Evolutionary conservation across 2,797 vertebrate species (phyloP), one percentile per base, ranked within the genome.

Genomic region (Philypnodon macrostomus): DNA sequence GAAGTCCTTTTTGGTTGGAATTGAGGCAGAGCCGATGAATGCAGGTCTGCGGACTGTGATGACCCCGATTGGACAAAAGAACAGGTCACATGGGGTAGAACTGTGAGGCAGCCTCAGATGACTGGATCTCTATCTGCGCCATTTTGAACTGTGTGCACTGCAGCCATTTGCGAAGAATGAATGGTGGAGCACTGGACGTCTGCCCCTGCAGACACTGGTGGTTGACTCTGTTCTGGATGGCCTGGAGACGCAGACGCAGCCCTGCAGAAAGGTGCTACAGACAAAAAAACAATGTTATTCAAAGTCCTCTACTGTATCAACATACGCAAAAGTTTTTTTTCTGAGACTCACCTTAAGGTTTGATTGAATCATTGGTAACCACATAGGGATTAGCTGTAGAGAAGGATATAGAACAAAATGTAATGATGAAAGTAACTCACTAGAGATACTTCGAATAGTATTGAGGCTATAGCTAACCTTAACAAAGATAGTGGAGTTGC

Each of bases 81-180:
- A 42, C 37, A 59, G 61, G 81, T 98, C 91, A 99, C 86, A 99
- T 94, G 70, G 97, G 96, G 80, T 99, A 99, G 83, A 99, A 99
- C 54, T 99, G 97, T 11, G 97, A 99, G 2, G 96, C 95, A 0
- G 97, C 97, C 84, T 98, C 97, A 0, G 97, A 99, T 0, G 96
- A 98, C 87, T 99, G 97, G 81, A 99, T 98, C 82, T 99, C 97
- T 85, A 99, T 96, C 87, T 99, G 97, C 56, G 97, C 97, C 97
- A 99, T 99, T 77, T 98, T 99, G 84, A 99, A 99, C 70, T 97
- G 97, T 17, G 95, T 97, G 64, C 96, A 98, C 76, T 94, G 97
- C 29, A 99, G 90, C 97, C 97, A 99, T 70, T 98, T 98, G 73
- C 95, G 94, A 52, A 99, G 90, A 23, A 93, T 92, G 0, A 89